Conservation (phyloP, 2,888 invertebrate genomes). For the Tridacna gigas region DNA sequence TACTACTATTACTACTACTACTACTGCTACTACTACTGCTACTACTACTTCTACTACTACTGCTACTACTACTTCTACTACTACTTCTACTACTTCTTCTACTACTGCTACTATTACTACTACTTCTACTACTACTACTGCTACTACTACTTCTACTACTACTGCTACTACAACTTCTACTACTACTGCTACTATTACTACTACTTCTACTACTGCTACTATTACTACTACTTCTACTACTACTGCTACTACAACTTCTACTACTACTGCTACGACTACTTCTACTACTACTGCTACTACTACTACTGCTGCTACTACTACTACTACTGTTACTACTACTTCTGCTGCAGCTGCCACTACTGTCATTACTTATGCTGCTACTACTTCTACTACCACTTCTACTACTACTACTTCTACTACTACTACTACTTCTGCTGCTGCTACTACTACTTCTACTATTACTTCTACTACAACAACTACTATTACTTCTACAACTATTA, state of each 20-base stretch:
- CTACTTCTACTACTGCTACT: slow-evolving; percentile 34
- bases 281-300: slow-evolving; percentile 25
- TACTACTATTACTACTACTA: background rate
- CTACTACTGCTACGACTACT: slow-evolving; percentile 17
- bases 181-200: slow-evolving; percentile 32
- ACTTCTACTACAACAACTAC: slow-evolving; percentile 28
- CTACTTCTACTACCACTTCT: slow-evolving; percentile 33
- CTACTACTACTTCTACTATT: slow-evolving; percentile 25
- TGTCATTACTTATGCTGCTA: slow-evolving; percentile 27
- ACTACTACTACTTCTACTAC: slow-evolving; percentile 36
- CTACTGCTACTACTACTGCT: background rate
- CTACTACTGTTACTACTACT: slow-evolving; percentile 23
- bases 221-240: slow-evolving; percentile 23
- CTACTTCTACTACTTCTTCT: background rate
- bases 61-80: slow-evolving; percentile 9
- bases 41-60: background rate
- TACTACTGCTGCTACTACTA: slow-evolving; percentile 17
- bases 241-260: slow-evolving; percentile 27
- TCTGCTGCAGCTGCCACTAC: slow-evolving; percentile 27
- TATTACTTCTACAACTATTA: slow-evolving; percentile 19
- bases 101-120: slow-evolving; percentile 1
- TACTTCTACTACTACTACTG: background rate
- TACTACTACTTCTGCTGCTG: slow-evolving; percentile 31
- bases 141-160: slow-evolving; percentile 30
- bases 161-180: slow-evolving; percentile 34